A percentile compares a stretch with the other conserved stretches of the same genome.
These are phyloP conservation scores for Apostichopus japonicus DNA, from an alignment of 35 echinoderm and acorn worm species.

Conservation along the genomic window DNA sequence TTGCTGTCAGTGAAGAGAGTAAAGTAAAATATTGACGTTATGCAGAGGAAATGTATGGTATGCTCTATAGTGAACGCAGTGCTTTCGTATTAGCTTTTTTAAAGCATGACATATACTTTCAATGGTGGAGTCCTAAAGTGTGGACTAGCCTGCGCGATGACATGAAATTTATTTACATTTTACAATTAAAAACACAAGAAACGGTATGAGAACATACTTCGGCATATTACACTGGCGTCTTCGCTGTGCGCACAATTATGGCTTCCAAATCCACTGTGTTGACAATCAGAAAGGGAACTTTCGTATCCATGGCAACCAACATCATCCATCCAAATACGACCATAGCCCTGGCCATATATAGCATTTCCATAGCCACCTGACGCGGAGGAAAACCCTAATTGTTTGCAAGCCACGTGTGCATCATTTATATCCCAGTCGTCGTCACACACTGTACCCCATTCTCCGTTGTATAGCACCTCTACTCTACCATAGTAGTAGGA, in stretches of 20 bases:
- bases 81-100: too few species aligned
- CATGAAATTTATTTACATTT: too few species aligned
- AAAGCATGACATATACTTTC: too few species aligned
- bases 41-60: too few species aligned
- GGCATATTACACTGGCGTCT: background rate
- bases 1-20: too few species aligned
- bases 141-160: too few species aligned
- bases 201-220: background rate
- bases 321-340: slow-evolving; percentile 68
- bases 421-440: background rate
- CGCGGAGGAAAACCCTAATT: slow-evolving; percentile 48
- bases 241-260: background rate
- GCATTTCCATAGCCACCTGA: background rate
- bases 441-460: background rate
- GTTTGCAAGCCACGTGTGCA: slow-evolving; percentile 49
- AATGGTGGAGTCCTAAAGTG: too few species aligned
- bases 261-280: background rate
- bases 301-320: slow-evolving; percentile 49
- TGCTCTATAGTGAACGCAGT: too few species aligned
- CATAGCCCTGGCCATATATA: slow-evolving; percentile 8
- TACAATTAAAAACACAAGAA: too few species aligned
- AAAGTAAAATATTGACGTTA: too few species aligned
- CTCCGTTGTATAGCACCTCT: slow-evolving; percentile 19
- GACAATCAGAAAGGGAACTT: background rate
- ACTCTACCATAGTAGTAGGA: background rate